phyloP scores from a whole-genome alignment of 2,113 vertebrate species.

The Thryonomys swinderianus region DNA sequence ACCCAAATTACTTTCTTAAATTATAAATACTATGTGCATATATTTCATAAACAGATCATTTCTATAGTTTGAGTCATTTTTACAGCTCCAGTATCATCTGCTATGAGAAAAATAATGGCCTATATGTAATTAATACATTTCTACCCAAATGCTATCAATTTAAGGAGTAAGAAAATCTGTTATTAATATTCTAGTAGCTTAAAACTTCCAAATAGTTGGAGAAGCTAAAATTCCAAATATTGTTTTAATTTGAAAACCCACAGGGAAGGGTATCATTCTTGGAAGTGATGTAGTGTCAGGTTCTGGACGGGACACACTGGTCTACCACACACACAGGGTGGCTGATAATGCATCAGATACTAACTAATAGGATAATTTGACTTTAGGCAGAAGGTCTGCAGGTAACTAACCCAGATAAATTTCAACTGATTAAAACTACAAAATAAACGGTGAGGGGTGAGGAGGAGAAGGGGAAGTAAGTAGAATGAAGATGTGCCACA shows the following conservation, averaged over 20 bases:
- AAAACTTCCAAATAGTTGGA: conserved; percentile 18
- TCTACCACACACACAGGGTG: neutral
- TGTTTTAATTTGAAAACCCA: neutral
- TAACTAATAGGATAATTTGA: neutral
- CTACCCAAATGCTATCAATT: conserved; percentile 32
- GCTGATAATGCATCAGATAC: neutral
- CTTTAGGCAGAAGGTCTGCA: neutral
- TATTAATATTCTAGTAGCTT: conserved; percentile 13
- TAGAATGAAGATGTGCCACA: neutral
- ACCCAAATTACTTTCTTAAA: conserved; percentile 45
- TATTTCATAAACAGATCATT: neutral
- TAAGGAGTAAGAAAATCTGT: conserved; percentile 42
- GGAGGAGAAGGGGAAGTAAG: neutral
- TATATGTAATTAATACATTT: neutral
- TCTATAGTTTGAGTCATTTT: conserved; percentile 7
- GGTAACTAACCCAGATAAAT: conserved; percentile 30
- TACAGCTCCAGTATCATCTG: conserved; percentile 40
- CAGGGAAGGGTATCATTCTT: neutral
- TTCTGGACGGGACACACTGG: neutral
- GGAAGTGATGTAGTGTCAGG: neutral
- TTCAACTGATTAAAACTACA: conserved; percentile 36
- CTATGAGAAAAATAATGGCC: neutral
- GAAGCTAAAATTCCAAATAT: neutral
- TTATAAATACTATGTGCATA: neutral
- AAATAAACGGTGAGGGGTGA: neutral